Base-by-base conservation (phyloP, 2,797 vertebrate species). In the Pangasius krempfi region DNA sequence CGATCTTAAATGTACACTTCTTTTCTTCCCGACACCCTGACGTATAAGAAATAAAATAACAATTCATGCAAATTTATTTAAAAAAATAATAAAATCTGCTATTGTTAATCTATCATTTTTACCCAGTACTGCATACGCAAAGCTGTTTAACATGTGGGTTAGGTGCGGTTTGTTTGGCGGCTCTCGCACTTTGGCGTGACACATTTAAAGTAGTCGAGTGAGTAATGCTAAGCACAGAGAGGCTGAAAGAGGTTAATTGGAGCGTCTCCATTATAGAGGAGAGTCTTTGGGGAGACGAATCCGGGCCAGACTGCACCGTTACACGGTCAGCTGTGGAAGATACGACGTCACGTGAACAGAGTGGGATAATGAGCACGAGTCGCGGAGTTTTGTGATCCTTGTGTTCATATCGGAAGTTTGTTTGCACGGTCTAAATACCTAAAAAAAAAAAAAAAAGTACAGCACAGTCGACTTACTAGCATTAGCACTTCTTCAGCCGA, bases 231-330 rank as follows among this genome's bases (percentile, higher is more conserved):
- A 87, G 89, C 44, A 44, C 44, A 83, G 84, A 52, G 58, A 87
- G 75, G 80, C 87, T 86, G 85, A 91, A 90, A 56, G 89, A 92
- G 91, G 91, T 90, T 92, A 92, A 92, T 92, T 92, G 80, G 88
- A 89, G 84, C 79, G 22, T 75, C 85, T 88, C 85, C 40, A 25
- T 80, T 80, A 90, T 85, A 56, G 66, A 90, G 75, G 33, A 27
- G n/a, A 4, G 72, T 76, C 90, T 85, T 2, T 56, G 81, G 84
- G 91, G 90, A 91, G 40, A 66, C 30, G 83, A 66, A 85, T 88
- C 78, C 60, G 85, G 90, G 87, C 64, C 90, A 89, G 87, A 66
- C 64, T 25, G 89, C 86, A 84, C 56, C 76, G 83, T 25, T 86
- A 87, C 87, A 86, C 84, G 44, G 86, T 44, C 50, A 37, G 66